Evolutionary conservation across 2,113 vertebrate species (phyloP).

Genomic region (Gyps fulvus): DNA sequence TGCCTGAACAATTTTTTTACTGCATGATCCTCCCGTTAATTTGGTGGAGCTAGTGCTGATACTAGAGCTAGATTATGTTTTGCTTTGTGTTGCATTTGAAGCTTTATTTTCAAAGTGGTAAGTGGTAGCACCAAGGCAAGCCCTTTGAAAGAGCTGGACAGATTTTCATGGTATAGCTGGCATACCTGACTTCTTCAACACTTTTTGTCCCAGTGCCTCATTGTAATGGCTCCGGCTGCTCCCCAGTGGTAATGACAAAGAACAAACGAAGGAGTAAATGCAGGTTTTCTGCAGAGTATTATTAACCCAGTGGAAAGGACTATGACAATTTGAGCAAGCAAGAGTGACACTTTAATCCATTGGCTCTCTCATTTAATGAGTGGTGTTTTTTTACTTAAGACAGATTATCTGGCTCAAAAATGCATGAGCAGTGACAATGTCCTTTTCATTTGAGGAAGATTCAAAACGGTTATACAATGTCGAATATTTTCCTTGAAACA

Average conservation of each 20-base stretch:
- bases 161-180: background rate
- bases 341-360: background rate
- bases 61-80: background rate
- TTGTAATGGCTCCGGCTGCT: background rate
- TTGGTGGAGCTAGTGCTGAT: background rate
- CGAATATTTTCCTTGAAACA: background rate
- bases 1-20: background rate
- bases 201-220: background rate
- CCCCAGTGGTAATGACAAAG: background rate
- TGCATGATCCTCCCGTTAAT: background rate
- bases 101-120: background rate
- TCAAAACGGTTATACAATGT: background rate
- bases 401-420: background rate
- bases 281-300: background rate
- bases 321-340: background rate
- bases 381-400: background rate
- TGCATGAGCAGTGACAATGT: background rate
- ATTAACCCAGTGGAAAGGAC: background rate
- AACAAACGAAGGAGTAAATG: background rate
- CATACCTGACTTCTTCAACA: accelerated
- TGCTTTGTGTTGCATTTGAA: background rate
- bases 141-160: background rate
- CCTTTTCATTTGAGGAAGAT: background rate
- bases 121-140: background rate
- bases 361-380: too few species aligned